phyloP scores from a whole-genome alignment of 2,888 invertebrate genomes.

The Amblyteles armatorius region DNA sequence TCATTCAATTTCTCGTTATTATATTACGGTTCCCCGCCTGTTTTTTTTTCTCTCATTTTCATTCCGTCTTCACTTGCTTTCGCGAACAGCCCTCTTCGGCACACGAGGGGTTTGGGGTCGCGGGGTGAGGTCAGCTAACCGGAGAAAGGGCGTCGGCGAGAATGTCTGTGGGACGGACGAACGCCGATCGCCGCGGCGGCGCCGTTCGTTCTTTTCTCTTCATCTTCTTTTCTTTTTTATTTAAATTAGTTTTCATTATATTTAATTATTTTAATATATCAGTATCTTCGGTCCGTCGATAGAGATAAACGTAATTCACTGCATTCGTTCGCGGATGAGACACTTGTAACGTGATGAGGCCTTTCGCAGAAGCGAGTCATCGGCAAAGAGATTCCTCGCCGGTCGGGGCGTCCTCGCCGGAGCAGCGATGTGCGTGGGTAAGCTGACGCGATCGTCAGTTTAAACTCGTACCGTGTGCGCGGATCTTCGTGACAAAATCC shows the following conservation, averaged over 20 bases:
- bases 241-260: constrained; percentile 28
- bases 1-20: constrained; percentile 23
- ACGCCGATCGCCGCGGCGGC: constrained; percentile 34
- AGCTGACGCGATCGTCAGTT: constrained; percentile 26
- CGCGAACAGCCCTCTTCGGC: constrained; percentile 37
- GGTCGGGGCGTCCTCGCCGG: constrained; percentile 1
- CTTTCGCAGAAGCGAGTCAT: not conserved
- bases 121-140: constrained; percentile 17
- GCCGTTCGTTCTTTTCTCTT: constrained; percentile 32
- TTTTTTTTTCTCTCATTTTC: constrained; percentile 23
- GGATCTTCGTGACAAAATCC: constrained; percentile 19
- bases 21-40: constrained; percentile 29
- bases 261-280: constrained; percentile 50
- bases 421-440: not conserved
- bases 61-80: constrained; percentile 26
- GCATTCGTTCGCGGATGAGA: constrained; percentile 45
- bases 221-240: not conserved
- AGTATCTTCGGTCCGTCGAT: constrained; percentile 43
- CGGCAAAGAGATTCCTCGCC: constrained; percentile 2
- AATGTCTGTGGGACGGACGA: constrained; percentile 44
- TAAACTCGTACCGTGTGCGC: constrained; percentile 17
- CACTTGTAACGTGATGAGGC: constrained; percentile 31
- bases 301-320: constrained; percentile 45
- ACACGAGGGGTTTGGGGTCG: constrained; percentile 7
- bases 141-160: constrained; percentile 50